Evolutionary conservation across 1,140 invertebrate species (phyloP).

Genomic region (fruit fly (Drosophila melanogaster)): DNA sequence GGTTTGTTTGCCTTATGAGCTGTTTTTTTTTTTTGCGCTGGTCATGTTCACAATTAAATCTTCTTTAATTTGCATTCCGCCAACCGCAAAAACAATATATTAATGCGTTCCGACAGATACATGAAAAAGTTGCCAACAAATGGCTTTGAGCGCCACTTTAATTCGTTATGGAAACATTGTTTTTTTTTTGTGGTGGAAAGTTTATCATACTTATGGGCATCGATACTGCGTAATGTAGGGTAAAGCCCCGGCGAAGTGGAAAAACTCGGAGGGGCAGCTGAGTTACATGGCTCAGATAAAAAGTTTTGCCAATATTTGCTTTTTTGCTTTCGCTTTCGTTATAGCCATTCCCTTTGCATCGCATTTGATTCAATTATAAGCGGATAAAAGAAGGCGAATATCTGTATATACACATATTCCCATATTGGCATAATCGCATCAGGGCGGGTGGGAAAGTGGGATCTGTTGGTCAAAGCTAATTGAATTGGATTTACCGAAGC

Average conservation of each 20-base stretch:
- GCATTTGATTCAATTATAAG: constrained; percentile 77
- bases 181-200: constrained; percentile 27
- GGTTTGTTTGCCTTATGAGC: constrained; percentile 7
- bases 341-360: constrained; percentile 26
- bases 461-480: constrained; percentile 55
- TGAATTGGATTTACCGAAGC: constrained; percentile 64
- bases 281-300: constrained; percentile 67
- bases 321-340: constrained; percentile 44
- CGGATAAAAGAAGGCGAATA: constrained; percentile 56
- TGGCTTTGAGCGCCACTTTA: constrained; percentile 31
- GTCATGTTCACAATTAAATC: constrained; percentile 48
- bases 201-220: constrained; percentile 21
- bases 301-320: constrained; percentile 70
- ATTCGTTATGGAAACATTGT: constrained; percentile 35
- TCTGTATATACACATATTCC: constrained; percentile 19
- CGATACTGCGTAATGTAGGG: constrained; percentile 13
- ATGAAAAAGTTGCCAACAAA: constrained; percentile 31
- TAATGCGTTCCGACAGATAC: constrained; percentile 8
- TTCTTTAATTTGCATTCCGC: constrained; percentile 46
- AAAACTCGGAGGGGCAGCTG: constrained; percentile 31
- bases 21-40: constrained; percentile 39
- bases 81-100: constrained; percentile 34
- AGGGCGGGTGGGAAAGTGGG: constrained; percentile 7
- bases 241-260: constrained; percentile 12
- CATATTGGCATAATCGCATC: constrained; percentile 43